Evolutionary conservation across 2,113 vertebrate genomes (phyloP).

Genomic region (Cheilinus undulatus): DNA sequence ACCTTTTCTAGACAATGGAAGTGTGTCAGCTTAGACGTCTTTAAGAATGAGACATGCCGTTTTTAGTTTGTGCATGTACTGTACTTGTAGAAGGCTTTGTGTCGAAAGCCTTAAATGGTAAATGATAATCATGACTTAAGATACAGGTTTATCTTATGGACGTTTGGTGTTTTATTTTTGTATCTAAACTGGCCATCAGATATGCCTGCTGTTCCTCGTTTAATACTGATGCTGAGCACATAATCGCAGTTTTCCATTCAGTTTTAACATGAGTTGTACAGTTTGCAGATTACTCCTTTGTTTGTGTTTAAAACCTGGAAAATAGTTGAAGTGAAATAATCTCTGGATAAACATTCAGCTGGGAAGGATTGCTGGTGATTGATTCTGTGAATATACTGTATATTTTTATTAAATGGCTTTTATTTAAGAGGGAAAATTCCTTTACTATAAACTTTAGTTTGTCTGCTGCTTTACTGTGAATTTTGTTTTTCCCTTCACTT

Average conservation of each 20-base stretch:
- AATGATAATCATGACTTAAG: constrained; percentile 70
- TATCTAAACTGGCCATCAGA: constrained; percentile 49
- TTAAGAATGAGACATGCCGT: constrained; percentile 57
- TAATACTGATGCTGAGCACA: constrained; percentile 48
- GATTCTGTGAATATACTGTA: constrained; percentile 54
- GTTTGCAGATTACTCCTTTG: constrained; percentile 20
- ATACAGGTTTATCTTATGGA: constrained; percentile 59
- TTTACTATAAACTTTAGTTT: constrained; percentile 21
- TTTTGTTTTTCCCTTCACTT: constrained; percentile 11
- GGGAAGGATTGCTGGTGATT: constrained; percentile 11
- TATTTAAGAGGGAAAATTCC: constrained; percentile 29
- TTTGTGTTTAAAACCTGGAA: constrained; percentile 19
- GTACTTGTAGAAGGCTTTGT: constrained; percentile 63
- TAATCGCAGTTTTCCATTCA: constrained; percentile 27
- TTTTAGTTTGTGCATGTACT: constrained; percentile 71
- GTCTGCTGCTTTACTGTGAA: constrained; percentile 36
- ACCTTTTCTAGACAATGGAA: constrained; percentile 39
- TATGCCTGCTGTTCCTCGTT: constrained; percentile 50
- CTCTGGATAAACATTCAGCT: constrained; percentile 34
- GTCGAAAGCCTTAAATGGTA: constrained; percentile 48
- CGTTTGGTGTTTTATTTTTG: constrained; percentile 59
- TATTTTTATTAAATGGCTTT: constrained; percentile 47
- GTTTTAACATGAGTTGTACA: constrained; percentile 8
- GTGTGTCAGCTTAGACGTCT: constrained; percentile 29
- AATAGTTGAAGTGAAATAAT: constrained; percentile 22